Percentiles rank a stretch among this genome's conserved stretches.
Conservation (phyloP, 2,113 vertebrate genomes). For the Mustela nigripes region DNA sequence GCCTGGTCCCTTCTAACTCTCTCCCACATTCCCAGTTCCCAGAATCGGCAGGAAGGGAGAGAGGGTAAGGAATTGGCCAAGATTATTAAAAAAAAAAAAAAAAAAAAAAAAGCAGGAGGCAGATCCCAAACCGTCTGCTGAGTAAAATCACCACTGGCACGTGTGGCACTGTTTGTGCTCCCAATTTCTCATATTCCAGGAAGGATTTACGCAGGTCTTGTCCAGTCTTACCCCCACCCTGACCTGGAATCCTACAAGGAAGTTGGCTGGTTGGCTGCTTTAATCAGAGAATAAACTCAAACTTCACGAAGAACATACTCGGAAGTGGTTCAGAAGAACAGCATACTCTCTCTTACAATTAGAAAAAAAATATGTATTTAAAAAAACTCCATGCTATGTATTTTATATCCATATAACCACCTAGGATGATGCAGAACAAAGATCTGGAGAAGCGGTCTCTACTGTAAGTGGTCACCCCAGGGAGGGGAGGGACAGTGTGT, state of each 20-base stretch:
- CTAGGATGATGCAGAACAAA: background rate
- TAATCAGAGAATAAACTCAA: conserved; percentile 11
- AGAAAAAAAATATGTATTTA: background rate
- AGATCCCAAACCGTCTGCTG: background rate
- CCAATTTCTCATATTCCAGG: background rate
- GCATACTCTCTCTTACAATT: background rate
- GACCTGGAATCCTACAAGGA: background rate
- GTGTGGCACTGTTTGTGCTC: background rate
- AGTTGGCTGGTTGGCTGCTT: background rate
- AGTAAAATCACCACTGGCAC: background rate
- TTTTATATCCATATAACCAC: background rate
- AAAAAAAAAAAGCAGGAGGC: background rate
- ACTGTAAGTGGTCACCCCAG: too few species aligned
- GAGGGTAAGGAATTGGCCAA: background rate
- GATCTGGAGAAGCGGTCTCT: background rate
- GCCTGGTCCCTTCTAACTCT: background rate
- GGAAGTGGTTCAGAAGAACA: background rate
- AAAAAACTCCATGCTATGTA: background rate
- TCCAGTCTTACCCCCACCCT: background rate
- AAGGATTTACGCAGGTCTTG: background rate
- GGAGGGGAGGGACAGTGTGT: background rate
- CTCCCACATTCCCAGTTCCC: background rate
- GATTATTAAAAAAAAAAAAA: background rate
- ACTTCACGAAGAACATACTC: background rate
- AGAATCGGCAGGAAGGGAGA: background rate